Percentiles rank a stretch among this genome's conserved stretches.
Evolutionary conservation across 1,140 invertebrate species (phyloP).

Genomic region (Drosophila lacertosa): DNA sequence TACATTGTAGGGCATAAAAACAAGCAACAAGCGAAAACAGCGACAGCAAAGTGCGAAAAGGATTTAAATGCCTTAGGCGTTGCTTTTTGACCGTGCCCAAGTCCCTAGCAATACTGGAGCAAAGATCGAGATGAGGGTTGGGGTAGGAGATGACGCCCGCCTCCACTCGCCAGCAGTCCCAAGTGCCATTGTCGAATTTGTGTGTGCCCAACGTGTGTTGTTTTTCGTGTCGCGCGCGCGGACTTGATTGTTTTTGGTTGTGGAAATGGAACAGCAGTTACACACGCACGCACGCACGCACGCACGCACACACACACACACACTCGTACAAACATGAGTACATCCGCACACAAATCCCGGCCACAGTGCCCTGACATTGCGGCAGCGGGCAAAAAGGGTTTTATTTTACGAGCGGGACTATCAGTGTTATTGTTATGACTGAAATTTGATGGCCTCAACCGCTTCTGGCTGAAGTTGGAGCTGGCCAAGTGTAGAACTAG

Average conservation of each 20-base stretch:
- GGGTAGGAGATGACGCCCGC: too few relatives aligned
- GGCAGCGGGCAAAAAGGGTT: slow-evolving; percentile 62
- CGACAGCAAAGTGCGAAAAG: slow-evolving; percentile 69
- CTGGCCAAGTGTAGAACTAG: slow-evolving; percentile 36
- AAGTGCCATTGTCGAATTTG: slow-evolving; percentile 74
- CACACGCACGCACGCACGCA: slow-evolving; percentile 11
- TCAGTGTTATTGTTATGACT: slow-evolving; percentile 82
- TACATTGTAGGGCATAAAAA: not conserved
- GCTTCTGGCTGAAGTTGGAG: slow-evolving; percentile 52
- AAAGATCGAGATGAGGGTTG: not conserved
- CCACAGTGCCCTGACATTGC: slow-evolving; percentile 46
- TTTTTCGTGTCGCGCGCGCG: slow-evolving; percentile 69
- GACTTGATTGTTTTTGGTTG: slow-evolving; percentile 74
- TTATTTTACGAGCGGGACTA: slow-evolving; percentile 78
- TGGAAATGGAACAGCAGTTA: slow-evolving; percentile 62
- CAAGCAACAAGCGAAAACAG: slow-evolving; percentile 65
- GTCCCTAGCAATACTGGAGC: not conserved
- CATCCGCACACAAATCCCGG: slow-evolving; percentile 62
- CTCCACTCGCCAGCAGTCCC: slow-evolving; percentile 25
- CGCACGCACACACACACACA: slow-evolving; percentile 33
- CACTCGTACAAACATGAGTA: slow-evolving; percentile 15
- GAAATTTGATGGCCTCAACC: slow-evolving; percentile 77
- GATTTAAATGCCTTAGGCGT: slow-evolving; percentile 78
- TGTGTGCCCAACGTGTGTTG: slow-evolving; percentile 53
- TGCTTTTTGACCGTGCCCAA: slow-evolving; percentile 68